Conservation (phyloP, 2,888 invertebrate species). For the Smittia sp. region DNA sequence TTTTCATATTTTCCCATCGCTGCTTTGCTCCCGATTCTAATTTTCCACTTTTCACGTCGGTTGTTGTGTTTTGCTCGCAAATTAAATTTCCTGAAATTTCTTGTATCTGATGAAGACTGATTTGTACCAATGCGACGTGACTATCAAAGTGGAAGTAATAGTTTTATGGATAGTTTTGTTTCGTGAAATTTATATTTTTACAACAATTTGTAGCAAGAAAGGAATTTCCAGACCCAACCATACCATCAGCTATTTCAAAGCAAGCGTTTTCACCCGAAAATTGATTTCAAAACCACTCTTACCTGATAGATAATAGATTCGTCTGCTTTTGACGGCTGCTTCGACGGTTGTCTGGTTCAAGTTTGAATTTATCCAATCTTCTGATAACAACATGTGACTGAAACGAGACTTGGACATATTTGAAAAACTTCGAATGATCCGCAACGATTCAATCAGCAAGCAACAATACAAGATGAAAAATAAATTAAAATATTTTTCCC, state of each 20-base stretch:
- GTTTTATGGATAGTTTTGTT: not conserved
- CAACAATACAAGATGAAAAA: conserved; percentile 21
- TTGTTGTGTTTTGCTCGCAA: not conserved
- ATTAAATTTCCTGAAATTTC: not conserved
- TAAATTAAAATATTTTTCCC: conserved; percentile 38
- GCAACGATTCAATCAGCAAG: conserved; percentile 4
- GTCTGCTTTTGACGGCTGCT: conserved; percentile 32
- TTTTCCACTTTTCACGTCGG: not conserved
- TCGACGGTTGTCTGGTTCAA: conserved; percentile 18
- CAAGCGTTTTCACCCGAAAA: no score
- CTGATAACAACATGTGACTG: not conserved
- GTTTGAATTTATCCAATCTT: not conserved
- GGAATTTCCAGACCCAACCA: no score
- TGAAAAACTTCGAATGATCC: not conserved
- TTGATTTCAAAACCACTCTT: no score
- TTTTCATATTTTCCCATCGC: conserved; percentile 30
- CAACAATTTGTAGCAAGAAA: no score
- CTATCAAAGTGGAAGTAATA: conserved; percentile 31
- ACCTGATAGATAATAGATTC: no score
- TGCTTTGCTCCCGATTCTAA: not conserved
- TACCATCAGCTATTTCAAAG: no score
- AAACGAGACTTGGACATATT: not conserved
- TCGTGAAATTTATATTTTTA: no score
- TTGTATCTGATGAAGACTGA: not conserved
- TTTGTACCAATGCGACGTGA: conserved; percentile 12